Evolutionary conservation across 30 jellyfish, hydroid and myxozoan species (phyloP).

Genomic region (Morbakka virulenta): DNA sequence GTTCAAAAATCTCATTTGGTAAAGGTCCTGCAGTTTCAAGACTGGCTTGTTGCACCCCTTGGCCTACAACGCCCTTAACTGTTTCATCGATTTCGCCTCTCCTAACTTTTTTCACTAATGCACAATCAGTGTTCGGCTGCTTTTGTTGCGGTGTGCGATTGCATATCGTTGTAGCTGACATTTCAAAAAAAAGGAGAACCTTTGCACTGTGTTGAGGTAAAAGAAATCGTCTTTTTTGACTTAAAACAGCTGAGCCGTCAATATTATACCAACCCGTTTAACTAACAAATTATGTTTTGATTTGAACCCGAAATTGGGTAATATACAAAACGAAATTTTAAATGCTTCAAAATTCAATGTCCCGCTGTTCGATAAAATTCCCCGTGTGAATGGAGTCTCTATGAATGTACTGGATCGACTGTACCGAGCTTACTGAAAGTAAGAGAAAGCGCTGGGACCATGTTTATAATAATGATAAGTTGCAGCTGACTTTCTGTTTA

Average conservation of each 20-base stretch:
- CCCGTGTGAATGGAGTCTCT: constrained; percentile 61
- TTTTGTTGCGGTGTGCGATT: constrained; percentile 68
- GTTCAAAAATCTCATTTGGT: constrained; percentile 96
- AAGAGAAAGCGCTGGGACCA: constrained; percentile 3
- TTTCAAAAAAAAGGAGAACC: neutral
- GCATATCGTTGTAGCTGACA: constrained; percentile 54
- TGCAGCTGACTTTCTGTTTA: constrained; percentile 90
- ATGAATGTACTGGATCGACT: constrained; percentile 13
- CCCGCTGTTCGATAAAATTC: constrained; percentile 53
- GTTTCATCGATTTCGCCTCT: constrained; percentile 53
- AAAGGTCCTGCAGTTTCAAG: constrained; percentile 95
- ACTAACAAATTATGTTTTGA: constrained; percentile 3
- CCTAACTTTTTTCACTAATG: constrained; percentile 58
- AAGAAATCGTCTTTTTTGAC: neutral
- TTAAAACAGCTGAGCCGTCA: neutral
- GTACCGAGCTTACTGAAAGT: neutral
- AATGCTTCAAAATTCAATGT: constrained; percentile 22
- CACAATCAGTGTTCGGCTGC: constrained; percentile 69
- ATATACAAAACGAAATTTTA: neutral
- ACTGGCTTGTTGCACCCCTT: constrained; percentile 46
- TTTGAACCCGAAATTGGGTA: neutral
- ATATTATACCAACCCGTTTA: constrained; percentile 11
- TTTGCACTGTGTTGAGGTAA: neutral
- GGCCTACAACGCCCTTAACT: constrained; percentile 47
- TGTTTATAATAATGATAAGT: constrained; percentile 73